Evolutionary conservation across 2,797 vertebrate genomes (phyloP).

Genomic region (Babyrousa celebensis): DNA sequence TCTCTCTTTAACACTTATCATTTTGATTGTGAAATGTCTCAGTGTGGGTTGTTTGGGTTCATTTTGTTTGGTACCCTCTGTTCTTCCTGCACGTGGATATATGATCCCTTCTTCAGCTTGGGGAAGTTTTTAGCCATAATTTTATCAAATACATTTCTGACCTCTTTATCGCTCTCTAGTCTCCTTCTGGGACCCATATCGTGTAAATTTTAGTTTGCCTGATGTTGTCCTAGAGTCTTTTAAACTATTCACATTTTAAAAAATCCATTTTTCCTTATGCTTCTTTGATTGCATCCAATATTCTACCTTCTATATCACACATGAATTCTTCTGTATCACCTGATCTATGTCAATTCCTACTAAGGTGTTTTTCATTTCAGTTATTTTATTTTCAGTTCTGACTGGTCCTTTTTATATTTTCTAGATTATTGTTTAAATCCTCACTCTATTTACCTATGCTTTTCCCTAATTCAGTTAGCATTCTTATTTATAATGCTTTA

Average conservation of each 20-base stretch:
- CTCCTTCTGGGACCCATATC: neutral
- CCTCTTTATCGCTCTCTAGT: neutral
- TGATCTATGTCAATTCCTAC: neutral
- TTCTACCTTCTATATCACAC: neutral
- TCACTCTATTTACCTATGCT: neutral
- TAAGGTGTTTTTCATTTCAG: neutral
- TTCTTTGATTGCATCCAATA: neutral
- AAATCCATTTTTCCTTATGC: neutral
- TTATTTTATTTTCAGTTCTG: neutral
- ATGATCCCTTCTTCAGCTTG: neutral
- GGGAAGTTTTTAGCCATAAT: neutral
- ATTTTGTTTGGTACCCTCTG: neutral
- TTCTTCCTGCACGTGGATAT: neutral
- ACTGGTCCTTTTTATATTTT: too few relatives aligned
- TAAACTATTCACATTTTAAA: neutral
- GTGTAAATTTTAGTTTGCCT: neutral
- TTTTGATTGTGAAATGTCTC: neutral
- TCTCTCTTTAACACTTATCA: neutral
- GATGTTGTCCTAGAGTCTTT: neutral
- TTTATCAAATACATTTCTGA: neutral
- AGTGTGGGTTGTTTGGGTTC: neutral
- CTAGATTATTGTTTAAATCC: neutral
- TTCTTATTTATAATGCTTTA: neutral
- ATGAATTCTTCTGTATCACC: neutral
- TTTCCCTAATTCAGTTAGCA: neutral